phyloP scores from a whole-genome alignment of 2,797 vertebrate genomes.

The Chaenodraco wilsoni region DNA sequence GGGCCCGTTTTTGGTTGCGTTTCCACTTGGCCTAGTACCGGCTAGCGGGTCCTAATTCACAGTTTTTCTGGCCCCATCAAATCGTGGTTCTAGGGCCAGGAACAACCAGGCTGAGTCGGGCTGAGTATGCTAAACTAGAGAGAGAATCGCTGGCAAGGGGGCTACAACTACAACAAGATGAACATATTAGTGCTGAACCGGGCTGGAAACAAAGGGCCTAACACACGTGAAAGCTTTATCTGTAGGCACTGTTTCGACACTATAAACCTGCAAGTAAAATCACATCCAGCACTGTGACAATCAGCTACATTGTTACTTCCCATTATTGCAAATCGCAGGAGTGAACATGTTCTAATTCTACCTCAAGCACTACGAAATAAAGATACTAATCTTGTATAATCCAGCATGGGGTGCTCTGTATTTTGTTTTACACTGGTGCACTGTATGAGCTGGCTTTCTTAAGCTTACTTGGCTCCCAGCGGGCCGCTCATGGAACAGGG shows the following conservation, averaged over 20 bases:
- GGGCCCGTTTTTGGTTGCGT: too few relatives aligned
- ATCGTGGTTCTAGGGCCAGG: too few relatives aligned
- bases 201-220: neutral
- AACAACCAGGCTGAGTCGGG: too few relatives aligned
- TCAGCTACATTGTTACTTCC: neutral
- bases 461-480: slow-evolving; percentile 52
- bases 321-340: neutral
- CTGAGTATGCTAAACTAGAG: too few relatives aligned
- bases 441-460: slow-evolving; percentile 49
- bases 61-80: too few relatives aligned
- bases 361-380: slow-evolving; percentile 7
- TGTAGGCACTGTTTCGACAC: neutral
- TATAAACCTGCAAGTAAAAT: neutral
- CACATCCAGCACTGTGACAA: neutral
- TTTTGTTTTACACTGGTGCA: slow-evolving; percentile 38
- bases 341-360: slow-evolving; percentile 7
- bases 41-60: too few relatives aligned
- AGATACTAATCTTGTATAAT: slow-evolving; percentile 63
- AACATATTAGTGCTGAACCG: neutral
- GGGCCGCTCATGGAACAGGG: slow-evolving; percentile 62
- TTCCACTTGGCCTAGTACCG: too few relatives aligned
- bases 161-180: too few relatives aligned
- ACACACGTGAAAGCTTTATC: neutral
- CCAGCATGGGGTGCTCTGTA: slow-evolving; percentile 37
- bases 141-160: too few relatives aligned